Evolutionary conservation across 1,140 invertebrate genomes (phyloP).

Genomic region (Plectrocnemia conspersa): DNA sequence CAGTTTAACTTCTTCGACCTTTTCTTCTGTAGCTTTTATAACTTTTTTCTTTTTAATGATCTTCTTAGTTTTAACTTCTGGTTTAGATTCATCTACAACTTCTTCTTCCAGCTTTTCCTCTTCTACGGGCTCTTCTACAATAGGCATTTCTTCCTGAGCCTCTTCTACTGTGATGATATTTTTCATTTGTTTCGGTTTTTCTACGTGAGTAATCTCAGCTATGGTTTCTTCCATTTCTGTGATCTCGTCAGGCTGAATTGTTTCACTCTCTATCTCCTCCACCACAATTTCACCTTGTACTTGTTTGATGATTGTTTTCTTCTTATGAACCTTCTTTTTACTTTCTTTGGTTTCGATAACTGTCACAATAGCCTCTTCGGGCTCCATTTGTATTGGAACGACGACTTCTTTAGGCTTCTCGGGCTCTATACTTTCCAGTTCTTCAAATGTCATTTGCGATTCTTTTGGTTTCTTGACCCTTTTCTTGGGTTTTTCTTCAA

Average conservation of each 20-base stretch:
- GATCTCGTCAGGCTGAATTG: too few relatives aligned
- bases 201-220: slow-evolving; percentile 13
- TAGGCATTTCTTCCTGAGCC: slow-evolving; percentile 22
- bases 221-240: slow-evolving; percentile 21
- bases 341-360: slow-evolving; percentile 41
- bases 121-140: slow-evolving; percentile 21
- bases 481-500: slow-evolving; percentile 31
- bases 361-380: slow-evolving; percentile 36
- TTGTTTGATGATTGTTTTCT: slow-evolving; percentile 30
- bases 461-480: slow-evolving; percentile 40
- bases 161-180: slow-evolving; percentile 27
- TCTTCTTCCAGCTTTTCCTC: slow-evolving; percentile 24
- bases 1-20: slow-evolving; percentile 26
- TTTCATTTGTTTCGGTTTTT: slow-evolving; percentile 23
- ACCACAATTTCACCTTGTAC: slow-evolving; percentile 21
- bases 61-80: slow-evolving; percentile 35
- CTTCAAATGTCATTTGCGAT: slow-evolving; percentile 22
- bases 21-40: slow-evolving; percentile 35
- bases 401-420: slow-evolving; percentile 3
- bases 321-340: slow-evolving; percentile 33
- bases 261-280: slow-evolving; percentile 3
- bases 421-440: not conserved
- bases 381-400: slow-evolving; percentile 14
- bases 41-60: slow-evolving; percentile 39
- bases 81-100: slow-evolving; percentile 35